Evolutionary conservation across 2,113 vertebrate genomes (phyloP), one percentile per base, ranked within the genome.

Genomic region (Penelope pileata): DNA sequence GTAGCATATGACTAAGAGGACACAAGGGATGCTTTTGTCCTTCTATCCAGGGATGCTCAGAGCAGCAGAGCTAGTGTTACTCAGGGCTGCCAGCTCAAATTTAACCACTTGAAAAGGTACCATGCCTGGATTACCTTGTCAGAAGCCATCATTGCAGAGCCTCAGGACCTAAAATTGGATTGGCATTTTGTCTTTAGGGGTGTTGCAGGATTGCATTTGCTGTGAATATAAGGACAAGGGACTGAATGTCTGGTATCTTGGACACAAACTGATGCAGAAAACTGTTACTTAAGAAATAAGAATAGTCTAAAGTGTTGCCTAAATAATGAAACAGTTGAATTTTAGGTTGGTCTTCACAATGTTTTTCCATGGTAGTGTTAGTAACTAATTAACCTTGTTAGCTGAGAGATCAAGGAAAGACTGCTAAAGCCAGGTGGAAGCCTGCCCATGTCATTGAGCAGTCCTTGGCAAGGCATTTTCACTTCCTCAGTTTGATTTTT

Each of bases 81-180:
- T 14, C 14, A 67, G 70, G 74, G 56, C 76, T 91, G 56, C 70
- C 76, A 79, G 56, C 32, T 92, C 58, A 83, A 10, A 74, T 63
- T 5, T 69, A 6, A 58, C 3, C 3, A 45, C 63, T 43, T 68
- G 29, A 88, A 53, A 48, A 66, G 19, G 14, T 40, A 17, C 60
- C 23, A 51, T 83, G 85, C 59, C 89, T 95, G 86, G 63, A 60
- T 88, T 93, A 78, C 58, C 38, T 86, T 94, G 85, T 91, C 95
- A 90, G 42, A 92, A 83, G 21, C 60, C 69, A 83, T 60, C 75
- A 48, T 53, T 77, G 88, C 45, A 51, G 58, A 82, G 47, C 59
- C 32, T 78, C 12, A 9, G 94, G 47, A 79, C 9, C 47, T 83
- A 34, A 94, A 93, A 93, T 87, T 72, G 53, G 72, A 85, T 74